phyloP scores from a whole-genome alignment of 2,888 invertebrate genomes.

The Villa cingulata region DNA sequence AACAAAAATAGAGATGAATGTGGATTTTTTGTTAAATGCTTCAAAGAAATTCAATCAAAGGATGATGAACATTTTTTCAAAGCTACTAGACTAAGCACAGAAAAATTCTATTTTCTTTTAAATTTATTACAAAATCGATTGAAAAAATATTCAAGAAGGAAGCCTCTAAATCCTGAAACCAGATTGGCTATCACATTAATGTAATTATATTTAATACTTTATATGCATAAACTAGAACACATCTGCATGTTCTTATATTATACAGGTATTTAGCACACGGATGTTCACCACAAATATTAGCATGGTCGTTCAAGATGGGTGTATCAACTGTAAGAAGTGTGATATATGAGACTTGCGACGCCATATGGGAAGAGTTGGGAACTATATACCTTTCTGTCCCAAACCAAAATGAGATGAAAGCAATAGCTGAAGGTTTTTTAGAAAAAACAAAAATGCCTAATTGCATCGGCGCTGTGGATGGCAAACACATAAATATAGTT shows the following conservation, averaged over 20 bases:
- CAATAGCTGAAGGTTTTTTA: conserved; percentile 8
- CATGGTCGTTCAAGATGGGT: background rate
- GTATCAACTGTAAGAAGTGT: background rate
- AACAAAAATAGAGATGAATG: no score
- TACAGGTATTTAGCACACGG: background rate
- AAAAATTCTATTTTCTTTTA: background rate
- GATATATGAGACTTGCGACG: background rate
- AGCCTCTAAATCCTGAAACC: background rate
- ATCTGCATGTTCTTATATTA: no score
- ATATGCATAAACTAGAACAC: no score
- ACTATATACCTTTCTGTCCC: conserved; percentile 9
- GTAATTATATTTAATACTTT: background rate
- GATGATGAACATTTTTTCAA: no score
- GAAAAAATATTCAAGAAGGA: background rate
- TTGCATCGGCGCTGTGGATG: no score
- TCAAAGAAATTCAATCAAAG: no score
- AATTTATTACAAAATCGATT: background rate
- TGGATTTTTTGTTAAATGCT: no score
- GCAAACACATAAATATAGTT: no score
- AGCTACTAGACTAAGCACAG: no score
- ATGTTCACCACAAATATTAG: background rate
- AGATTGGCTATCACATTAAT: background rate
- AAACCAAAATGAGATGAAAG: conserved; percentile 8
- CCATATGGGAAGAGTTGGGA: no score
- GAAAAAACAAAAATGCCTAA: no score